Conservation (phyloP, 2,797 vertebrate genomes). For the Poeciliopsis gracilis region DNA sequence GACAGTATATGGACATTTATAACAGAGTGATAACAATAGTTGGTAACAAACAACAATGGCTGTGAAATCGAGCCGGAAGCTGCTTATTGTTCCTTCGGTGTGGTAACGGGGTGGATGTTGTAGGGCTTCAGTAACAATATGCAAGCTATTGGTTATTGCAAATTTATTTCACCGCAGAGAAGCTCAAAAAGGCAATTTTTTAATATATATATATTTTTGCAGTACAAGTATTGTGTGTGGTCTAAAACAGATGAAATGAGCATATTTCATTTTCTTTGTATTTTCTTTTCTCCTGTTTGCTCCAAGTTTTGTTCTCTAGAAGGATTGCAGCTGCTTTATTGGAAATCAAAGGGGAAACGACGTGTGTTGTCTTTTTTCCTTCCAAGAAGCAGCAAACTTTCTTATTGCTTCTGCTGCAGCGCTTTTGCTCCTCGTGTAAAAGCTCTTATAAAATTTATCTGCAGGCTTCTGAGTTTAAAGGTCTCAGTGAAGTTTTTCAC, state of each 20-base stretch:
- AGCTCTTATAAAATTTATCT: slow-evolving; percentile 29
- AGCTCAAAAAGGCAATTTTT: slow-evolving; percentile 17
- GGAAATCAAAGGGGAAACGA: slow-evolving; percentile 26
- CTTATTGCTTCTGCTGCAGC: slow-evolving; percentile 44
- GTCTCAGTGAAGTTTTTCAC: slow-evolving; percentile 46
- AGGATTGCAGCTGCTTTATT: slow-evolving; percentile 22
- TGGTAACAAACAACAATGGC: neutral
- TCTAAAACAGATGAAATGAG: slow-evolving; percentile 15
- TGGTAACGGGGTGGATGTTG: neutral
- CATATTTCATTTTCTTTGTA: slow-evolving; percentile 11
- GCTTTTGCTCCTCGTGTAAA: slow-evolving; percentile 20
- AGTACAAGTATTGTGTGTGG: slow-evolving; percentile 21
- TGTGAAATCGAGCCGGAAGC: neutral
- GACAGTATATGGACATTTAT: neutral
- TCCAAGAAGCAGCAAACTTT: slow-evolving; percentile 36
- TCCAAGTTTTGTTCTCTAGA: slow-evolving; percentile 23
- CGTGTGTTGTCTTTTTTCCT: slow-evolving; percentile 20
- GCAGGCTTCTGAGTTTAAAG: slow-evolving; percentile 42
- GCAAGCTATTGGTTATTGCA: neutral
- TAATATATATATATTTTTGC: slow-evolving; percentile 3
- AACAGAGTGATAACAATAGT: neutral
- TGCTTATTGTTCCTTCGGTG: neutral
- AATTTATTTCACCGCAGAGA: slow-evolving; percentile 19
- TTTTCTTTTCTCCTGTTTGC: slow-evolving; percentile 11
- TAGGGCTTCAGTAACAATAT: slow-evolving; percentile 3